Evolutionary conservation across 2,888 invertebrate genomes (phyloP).

Genomic region (Hoplodrina ambigua): DNA sequence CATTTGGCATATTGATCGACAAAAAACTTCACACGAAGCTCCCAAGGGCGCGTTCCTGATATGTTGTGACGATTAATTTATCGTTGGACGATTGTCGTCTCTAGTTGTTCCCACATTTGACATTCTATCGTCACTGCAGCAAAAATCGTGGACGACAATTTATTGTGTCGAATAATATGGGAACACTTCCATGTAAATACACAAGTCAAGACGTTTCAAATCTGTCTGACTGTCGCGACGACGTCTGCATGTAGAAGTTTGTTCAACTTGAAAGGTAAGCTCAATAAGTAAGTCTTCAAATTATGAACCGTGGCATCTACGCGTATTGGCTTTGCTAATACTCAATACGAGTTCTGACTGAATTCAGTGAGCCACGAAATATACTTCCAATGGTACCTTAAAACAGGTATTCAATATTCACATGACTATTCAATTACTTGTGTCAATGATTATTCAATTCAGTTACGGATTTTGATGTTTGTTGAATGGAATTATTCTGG

Average conservation of each 20-base stretch:
- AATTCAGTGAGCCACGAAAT: conserved; percentile 48
- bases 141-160: too few relatives aligned
- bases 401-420: conserved; percentile 11
- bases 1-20: too few relatives aligned
- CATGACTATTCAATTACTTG: conserved; percentile 26
- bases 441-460: conserved; percentile 34
- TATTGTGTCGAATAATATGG: too few relatives aligned
- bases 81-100: too few relatives aligned
- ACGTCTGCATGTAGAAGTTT: conserved; percentile 10
- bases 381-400: conserved; percentile 20
- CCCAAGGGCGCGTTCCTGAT: too few relatives aligned
- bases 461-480: conserved; percentile 17
- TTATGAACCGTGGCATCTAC: conserved; percentile 3
- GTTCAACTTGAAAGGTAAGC: conserved; percentile 7
- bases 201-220: too few relatives aligned
- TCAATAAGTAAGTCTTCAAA: conserved; percentile 24
- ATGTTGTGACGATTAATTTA: too few relatives aligned
- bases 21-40: too few relatives aligned
- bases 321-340: conserved; percentile 30
- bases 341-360: conserved; percentile 9
- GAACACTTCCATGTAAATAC: too few relatives aligned
- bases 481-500: not conserved
- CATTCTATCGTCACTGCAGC: too few relatives aligned
- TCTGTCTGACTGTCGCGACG: too few relatives aligned
- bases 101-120: too few relatives aligned